Base-by-base conservation (phyloP, 53 echinoderm and acorn worm species). In the Arbacia lixula region DNA sequence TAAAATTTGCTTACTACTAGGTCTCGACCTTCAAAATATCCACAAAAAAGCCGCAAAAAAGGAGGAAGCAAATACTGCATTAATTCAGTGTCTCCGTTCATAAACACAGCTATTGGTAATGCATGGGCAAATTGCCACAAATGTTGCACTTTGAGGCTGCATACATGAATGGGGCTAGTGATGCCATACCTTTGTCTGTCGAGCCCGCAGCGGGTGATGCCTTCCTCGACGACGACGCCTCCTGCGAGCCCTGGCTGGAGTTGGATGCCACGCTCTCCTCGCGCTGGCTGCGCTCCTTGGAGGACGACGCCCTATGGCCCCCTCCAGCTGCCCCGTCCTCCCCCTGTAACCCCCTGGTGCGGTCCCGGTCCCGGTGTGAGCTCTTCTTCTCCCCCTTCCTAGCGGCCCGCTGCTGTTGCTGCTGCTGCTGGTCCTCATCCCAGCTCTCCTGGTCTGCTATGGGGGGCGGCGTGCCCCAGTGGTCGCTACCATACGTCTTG, bases 161-260 rank as follows among this genome's bases (percentile, higher is more conserved):
- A n/a, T n/a, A n/a, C n/a, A n/a, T n/a, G n/a, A n/a, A n/a, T n/a
- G n/a, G n/a, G n/a, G n/a, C n/a, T n/a, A n/a, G n/a, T n/a, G n/a
- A n/a, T n/a, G n/a, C n/a, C n/a, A n/a, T 22, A 92, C 92, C 95
- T 87, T 88, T 84, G 29, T 95, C 95, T 58, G 76, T 62, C 11
- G 88, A 83, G 71, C 90, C 91, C 31, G 49, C 85, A 30, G 86
- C 90, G 24, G 98, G 94, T 2, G 98, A 98, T 36, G 82, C 83
- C 72, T 76, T 93, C 52, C 87, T 85, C 14, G 91, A 82, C 26
- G 89, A 72, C 16, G 76, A 75, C 11, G 90, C 68, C n/a, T 65
- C 88, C 2, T 77, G 83, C 0, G 93, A 93, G 11, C 91, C 94
- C 66, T 98, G 98, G 80, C 98, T 98, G 35, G 98, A 94, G 88